These are phyloP conservation scores for Aproaerema taeniolella DNA, from an alignment of 2,888 invertebrate species.

Conservation along the genomic window DNA sequence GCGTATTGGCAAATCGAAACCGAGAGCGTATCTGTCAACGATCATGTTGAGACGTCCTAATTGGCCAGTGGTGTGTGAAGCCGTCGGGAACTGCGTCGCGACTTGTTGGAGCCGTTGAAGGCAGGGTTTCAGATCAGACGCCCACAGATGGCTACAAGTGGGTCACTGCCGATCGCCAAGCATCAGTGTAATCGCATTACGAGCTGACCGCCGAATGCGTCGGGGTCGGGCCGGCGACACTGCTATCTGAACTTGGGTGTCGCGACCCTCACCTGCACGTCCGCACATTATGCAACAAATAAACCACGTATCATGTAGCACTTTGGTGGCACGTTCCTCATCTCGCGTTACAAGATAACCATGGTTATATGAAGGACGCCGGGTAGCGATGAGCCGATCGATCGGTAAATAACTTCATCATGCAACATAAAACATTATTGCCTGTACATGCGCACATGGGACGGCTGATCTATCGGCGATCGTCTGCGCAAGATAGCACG, in stretches of 20 bases:
- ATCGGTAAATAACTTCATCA: constrained; percentile 48
- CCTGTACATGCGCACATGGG: constrained; percentile 32
- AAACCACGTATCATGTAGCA: not conserved
- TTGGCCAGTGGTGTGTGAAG: constrained; percentile 33
- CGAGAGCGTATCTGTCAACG: constrained; percentile 33
- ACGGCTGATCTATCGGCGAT: constrained; percentile 38
- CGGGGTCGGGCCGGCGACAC: constrained; percentile 29
- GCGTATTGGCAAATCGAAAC: constrained; percentile 19
- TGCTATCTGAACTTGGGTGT: constrained; percentile 45
- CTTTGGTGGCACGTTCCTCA: constrained; percentile 7
- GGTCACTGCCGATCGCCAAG: constrained; percentile 56
- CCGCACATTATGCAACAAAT: constrained; percentile 20
- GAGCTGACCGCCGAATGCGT: constrained; percentile 25
- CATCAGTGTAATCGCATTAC: constrained; percentile 51
- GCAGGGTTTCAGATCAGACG: constrained; percentile 31
- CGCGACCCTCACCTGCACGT: constrained; percentile 37
- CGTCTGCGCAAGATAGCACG: constrained; percentile 34
- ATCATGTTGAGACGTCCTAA: constrained; percentile 36
- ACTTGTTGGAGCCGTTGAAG: constrained; percentile 19
- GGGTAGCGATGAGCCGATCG: constrained; percentile 30
- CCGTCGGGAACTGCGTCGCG: constrained; percentile 6
- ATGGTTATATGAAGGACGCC: constrained; percentile 23
- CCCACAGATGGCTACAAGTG: constrained; percentile 40
- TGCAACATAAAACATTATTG: constrained; percentile 46
- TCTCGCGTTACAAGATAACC: constrained; percentile 3